Evolutionary conservation across 2,888 invertebrate genomes (phyloP), one percentile per base, ranked within the genome.

Genomic region (Dendrolimus pini): DNA sequence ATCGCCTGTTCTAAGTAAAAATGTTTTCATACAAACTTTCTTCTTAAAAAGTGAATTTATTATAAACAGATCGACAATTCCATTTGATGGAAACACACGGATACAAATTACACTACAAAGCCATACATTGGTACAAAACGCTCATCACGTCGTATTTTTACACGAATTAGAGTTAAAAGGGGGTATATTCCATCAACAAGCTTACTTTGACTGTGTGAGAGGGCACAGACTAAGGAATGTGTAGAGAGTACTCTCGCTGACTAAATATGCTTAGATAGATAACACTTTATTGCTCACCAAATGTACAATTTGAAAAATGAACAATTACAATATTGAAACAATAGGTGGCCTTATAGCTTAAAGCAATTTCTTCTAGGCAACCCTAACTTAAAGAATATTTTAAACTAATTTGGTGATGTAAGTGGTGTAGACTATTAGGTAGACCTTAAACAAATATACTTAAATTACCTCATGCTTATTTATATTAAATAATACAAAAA

Each of bases 111-210:
- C 8, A 55, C 53, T 55, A 59, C 60, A 58, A 65, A 59, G 12
- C 60, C 56, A 58, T 61, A 61, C 60, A 60, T 67, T 62, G 59
- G 58, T 63, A 67, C 70, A 69, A 69, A 75, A 61, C 70, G 65
- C 66, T 75, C 74, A 70, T 60, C 75, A 64, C 65, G 18, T 64
- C 60, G 68, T 61, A 53, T 67, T 71, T 76, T 75, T 71, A 74
- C 69, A 47, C 47, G 47, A 69, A 74, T 75, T 71, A 74, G 71
- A 67, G 70, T 65, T 70, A 69, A 72, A 70, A 70, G 70, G 70
- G 66, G 66, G 68, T 70, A 71, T 71, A 75, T 74, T 72, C 72
- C 71, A 70, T 73, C 73, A 73, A 69, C 70, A 71, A 62, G 62
- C 62, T 60, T 61, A 63, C 56, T 56, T 56, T 53, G 57, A 30